phyloP scores from a whole-genome alignment of 2,888 invertebrate genomes.

The Catotricha subobsoleta region DNA sequence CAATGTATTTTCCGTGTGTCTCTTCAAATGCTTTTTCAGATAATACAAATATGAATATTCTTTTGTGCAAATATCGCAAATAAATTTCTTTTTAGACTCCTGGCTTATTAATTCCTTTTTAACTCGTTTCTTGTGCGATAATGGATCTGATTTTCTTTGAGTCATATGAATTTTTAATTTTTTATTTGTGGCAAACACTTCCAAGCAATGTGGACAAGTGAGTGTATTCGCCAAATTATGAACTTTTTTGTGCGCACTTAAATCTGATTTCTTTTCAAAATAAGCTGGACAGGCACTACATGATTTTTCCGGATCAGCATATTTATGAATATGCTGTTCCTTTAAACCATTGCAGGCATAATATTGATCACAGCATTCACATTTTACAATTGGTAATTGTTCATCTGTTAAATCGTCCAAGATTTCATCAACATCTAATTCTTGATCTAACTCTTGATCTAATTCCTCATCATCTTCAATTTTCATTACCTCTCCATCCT shows the following conservation, averaged over 20 bases:
- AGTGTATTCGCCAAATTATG: conserved; percentile 4
- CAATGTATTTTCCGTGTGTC: conserved; percentile 1
- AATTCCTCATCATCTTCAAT: neutral
- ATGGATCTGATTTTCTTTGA: neutral
- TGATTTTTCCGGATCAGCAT: neutral
- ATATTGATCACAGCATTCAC: neutral
- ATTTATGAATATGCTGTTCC: neutral
- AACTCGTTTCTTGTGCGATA: neutral
- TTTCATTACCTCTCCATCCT: neutral
- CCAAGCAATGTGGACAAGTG: conserved; percentile 1
- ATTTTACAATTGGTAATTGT: neutral
- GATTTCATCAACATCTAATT: conserved; percentile 1
- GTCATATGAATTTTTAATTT: conserved; percentile 1
- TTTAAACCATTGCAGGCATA: neutral
- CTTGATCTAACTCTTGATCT: neutral
- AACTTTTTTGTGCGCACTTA: conserved; percentile 2
- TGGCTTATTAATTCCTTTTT: neutral
- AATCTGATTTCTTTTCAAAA: conserved; percentile 1
- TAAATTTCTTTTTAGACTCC: neutral
- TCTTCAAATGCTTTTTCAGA: conserved; percentile 2
- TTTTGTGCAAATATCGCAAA: conserved; percentile 1
- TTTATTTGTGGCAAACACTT: neutral
- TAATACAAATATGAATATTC: conserved; percentile 4
- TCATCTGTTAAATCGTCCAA: neutral
- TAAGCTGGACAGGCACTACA: conserved; percentile 2